Percentiles rank a stretch among this genome's conserved stretches.
phyloP scores from a whole-genome alignment of 2,113 vertebrate species.

The Dascyllus trimaculatus region DNA sequence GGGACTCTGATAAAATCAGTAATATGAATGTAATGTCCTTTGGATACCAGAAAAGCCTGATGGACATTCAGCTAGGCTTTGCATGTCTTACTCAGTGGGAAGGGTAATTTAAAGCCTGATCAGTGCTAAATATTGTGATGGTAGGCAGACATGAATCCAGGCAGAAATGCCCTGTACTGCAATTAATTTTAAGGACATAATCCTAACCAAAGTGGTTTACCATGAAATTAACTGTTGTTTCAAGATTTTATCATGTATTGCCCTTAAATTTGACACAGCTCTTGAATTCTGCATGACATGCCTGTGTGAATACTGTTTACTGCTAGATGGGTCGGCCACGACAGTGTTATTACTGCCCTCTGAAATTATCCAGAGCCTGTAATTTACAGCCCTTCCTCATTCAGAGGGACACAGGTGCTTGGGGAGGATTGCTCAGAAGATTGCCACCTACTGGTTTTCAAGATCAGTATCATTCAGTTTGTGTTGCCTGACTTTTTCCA shows the following conservation, averaged over 20 bases:
- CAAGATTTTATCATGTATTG: conserved; percentile 1
- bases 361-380: conserved; percentile 22
- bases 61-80: conserved; percentile 29
- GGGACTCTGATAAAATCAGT: conserved; percentile 75
- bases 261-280: background rate
- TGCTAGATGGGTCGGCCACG: background rate
- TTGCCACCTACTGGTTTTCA: conserved; percentile 67
- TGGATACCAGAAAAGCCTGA: conserved; percentile 40
- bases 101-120: conserved; percentile 44
- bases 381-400: conserved; percentile 5
- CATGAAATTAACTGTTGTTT: conserved; percentile 1
- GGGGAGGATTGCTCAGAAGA: conserved; percentile 45
- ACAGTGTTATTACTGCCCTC: background rate
- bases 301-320: background rate
- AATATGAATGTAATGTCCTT: conserved; percentile 70
- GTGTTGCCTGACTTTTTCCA: background rate
- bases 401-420: conserved; percentile 37
- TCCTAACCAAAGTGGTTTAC: conserved; percentile 6
- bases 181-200: conserved; percentile 2
- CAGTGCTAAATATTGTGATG: conserved; percentile 15
- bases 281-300: background rate
- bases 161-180: conserved; percentile 10
- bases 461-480: conserved; percentile 11
- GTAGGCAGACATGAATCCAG: conserved; percentile 5
- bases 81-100: conserved; percentile 30